These are phyloP conservation scores for Thera obeliscata DNA, from an alignment of 2,888 invertebrate species.

Conservation along the genomic window DNA sequence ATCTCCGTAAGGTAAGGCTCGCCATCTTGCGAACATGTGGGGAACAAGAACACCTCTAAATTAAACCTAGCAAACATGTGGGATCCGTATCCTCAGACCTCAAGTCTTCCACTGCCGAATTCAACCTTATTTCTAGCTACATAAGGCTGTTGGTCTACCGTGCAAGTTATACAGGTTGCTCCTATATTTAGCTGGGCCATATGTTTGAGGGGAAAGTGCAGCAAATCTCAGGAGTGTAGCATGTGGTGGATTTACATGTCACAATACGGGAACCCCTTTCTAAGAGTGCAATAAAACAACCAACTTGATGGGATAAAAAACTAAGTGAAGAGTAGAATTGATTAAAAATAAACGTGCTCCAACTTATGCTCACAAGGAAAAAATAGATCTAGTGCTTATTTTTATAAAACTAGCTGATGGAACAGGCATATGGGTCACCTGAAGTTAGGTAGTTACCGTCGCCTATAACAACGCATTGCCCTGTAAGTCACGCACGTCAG, in stretches of 20 bases:
- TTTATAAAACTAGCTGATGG: too few relatives aligned
- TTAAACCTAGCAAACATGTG: slow-evolving; percentile 36
- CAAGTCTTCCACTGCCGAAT: slow-evolving; percentile 18
- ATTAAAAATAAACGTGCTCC: too few relatives aligned
- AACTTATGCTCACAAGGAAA: too few relatives aligned
- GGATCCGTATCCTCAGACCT: slow-evolving; percentile 29
- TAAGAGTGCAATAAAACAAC: slow-evolving; percentile 22
- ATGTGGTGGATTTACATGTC: slow-evolving; percentile 47
- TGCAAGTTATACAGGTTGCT: slow-evolving; percentile 25
- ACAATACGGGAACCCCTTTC: slow-evolving; percentile 52
- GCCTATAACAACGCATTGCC: too few relatives aligned
- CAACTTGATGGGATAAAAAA: slow-evolving; percentile 17
- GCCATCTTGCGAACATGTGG: slow-evolving; percentile 81
- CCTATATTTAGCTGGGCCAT: slow-evolving; percentile 78
- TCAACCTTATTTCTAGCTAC: slow-evolving; percentile 23
- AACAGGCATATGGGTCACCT: too few relatives aligned
- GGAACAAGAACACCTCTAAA: slow-evolving; percentile 39
- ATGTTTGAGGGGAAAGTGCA: slow-evolving; percentile 71
- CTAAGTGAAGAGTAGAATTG: too few relatives aligned
- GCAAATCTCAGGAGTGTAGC: slow-evolving; percentile 49
- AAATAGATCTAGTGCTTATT: too few relatives aligned
- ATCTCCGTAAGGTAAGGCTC: slow-evolving; percentile 60
- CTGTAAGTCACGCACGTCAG: too few relatives aligned
- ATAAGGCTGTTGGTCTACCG: slow-evolving; percentile 17
- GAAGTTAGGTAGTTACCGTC: too few relatives aligned